Evolutionary conservation across 2,797 vertebrate species (phyloP).

Genomic region (Brachyalestes nurse): DNA sequence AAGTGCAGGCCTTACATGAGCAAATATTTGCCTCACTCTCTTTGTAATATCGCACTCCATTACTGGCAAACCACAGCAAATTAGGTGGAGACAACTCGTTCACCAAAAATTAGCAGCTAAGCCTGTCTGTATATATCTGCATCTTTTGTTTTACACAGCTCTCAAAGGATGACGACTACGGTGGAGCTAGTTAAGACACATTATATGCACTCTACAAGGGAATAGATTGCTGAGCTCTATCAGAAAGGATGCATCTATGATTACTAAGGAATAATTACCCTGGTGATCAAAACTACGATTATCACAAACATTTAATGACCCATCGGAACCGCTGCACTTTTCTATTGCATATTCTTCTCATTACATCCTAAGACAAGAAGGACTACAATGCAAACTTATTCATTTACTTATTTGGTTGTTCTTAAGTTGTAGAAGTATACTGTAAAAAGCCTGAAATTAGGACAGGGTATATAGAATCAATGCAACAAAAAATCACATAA

Average conservation of each 20-base stretch:
- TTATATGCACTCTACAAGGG: background rate
- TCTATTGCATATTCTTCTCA: background rate
- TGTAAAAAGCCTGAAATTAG: no score
- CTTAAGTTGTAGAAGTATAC: no score
- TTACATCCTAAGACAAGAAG: no score
- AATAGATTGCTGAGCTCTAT: background rate
- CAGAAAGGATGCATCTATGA: background rate
- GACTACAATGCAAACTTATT: no score
- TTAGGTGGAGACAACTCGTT: background rate
- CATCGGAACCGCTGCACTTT: background rate
- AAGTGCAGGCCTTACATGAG: background rate
- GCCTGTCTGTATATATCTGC: background rate
- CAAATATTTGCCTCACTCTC: slow-evolving; percentile 10
- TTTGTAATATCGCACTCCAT: background rate
- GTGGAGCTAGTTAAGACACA: background rate
- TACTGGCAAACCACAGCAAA: background rate
- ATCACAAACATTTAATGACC: background rate
- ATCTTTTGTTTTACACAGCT: background rate
- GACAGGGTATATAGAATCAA: no score
- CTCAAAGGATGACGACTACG: background rate
- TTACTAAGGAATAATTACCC: background rate
- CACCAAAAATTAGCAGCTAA: no score
- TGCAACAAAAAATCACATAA: no score
- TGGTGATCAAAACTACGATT: background rate
- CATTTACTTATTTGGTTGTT: no score